Conservation (phyloP, 35 echinoderm and acorn worm species). For the Hemicentrotus pulcherrimus region DNA sequence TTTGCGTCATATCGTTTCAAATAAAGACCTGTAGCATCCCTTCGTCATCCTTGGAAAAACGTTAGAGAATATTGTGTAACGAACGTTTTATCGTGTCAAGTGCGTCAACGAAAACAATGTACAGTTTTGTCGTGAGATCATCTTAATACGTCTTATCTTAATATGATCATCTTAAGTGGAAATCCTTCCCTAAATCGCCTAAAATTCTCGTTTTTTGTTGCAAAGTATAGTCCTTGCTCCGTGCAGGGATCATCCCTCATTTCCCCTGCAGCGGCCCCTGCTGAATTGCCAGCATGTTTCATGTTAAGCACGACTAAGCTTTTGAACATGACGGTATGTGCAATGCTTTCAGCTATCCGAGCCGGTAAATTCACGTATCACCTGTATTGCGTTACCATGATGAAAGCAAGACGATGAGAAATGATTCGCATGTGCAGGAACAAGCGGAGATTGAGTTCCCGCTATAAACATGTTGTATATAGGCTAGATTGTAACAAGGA, state of each 20-base stretch:
- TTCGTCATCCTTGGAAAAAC: neutral
- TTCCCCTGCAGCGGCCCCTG: neutral
- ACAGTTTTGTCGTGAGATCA: neutral
- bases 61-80: neutral
- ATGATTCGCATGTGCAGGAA: neutral
- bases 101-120: neutral
- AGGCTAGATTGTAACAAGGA: too few species aligned
- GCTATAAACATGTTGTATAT: neutral
- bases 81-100: neutral
- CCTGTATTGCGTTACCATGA: neutral
- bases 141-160: neutral
- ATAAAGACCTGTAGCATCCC: neutral
- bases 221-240: neutral
- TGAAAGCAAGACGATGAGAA: neutral
- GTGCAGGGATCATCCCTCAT: neutral
- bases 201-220: neutral
- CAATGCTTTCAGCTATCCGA: neutral
- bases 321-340: constrained; percentile 3
- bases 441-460: neutral
- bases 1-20: neutral
- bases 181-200: neutral
- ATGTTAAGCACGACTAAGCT: neutral
- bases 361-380: neutral
- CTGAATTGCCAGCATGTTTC: constrained; percentile 9
- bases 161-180: neutral